phyloP scores from a whole-genome alignment of 2,888 invertebrate genomes.

The Steinernema scapterisci region DNA sequence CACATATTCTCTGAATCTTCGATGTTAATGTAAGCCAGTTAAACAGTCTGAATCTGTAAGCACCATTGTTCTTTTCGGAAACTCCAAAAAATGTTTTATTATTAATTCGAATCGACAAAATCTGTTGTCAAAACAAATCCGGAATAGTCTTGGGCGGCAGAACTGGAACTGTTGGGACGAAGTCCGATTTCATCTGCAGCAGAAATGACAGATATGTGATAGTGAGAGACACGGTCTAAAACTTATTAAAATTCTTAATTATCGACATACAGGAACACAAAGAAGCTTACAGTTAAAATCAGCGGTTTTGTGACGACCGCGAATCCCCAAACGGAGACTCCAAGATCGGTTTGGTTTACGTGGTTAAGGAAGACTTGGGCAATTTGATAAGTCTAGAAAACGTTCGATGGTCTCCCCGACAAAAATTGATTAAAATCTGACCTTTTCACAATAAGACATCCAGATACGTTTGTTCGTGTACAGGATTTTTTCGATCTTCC shows the following conservation, averaged over 20 bases:
- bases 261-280: too few species aligned
- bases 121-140: too few species aligned
- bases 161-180: neutral
- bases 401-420: too few species aligned
- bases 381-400: constrained; percentile 33
- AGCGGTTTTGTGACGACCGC: constrained; percentile 41
- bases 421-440: too few species aligned
- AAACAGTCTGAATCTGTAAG: too few species aligned
- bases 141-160: too few species aligned
- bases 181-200: constrained; percentile 32
- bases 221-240: constrained; percentile 37
- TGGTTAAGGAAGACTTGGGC: constrained; percentile 36
- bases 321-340: constrained; percentile 36
- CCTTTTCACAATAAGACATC: constrained; percentile 38
- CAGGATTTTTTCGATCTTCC: constrained; percentile 37
- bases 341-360: constrained; percentile 34
- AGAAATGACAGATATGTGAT: constrained; percentile 41
- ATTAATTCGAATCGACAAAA: too few species aligned
- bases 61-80: too few species aligned
- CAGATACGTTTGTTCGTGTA: constrained; percentile 40
- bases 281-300: constrained; percentile 36
- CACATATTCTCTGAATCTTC: too few species aligned
- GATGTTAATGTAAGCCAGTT: too few species aligned
- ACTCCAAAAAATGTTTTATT: too few species aligned
- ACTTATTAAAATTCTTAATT: too few species aligned